Percentiles rank a stretch among this genome's conserved stretches.
Conservation (phyloP, 2,888 invertebrate species). For the Rotaria socialis region DNA sequence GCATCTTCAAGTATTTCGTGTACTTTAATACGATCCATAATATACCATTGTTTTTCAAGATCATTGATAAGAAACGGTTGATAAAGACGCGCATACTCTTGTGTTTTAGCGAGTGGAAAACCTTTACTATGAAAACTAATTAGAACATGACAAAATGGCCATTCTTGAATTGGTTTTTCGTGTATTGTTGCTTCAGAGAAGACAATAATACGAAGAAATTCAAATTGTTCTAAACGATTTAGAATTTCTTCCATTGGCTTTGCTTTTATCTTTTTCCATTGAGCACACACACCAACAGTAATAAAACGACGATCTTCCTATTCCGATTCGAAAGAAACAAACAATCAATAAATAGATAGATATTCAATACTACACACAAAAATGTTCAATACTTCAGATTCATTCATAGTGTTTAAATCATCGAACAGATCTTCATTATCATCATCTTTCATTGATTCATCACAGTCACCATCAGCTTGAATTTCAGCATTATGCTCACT, state of each 20-base stretch:
- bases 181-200: conserved; percentile 93
- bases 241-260: conserved; percentile 99
- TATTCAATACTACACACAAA: neutral
- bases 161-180: conserved; percentile 89
- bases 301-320: conserved; percentile 58
- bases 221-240: conserved; percentile 87
- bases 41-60: conserved; percentile 93
- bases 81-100: conserved; percentile 84
- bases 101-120: conserved; percentile 94
- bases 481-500: neutral
- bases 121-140: conserved; percentile 97
- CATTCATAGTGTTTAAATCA: neutral
- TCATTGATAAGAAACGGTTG: conserved; percentile 96
- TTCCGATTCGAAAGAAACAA: neutral
- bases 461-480: neutral
- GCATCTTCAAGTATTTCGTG: conserved; percentile 86
- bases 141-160: conserved; percentile 86
- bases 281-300: conserved; percentile 95
- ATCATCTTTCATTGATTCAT: neutral
- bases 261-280: conserved; percentile 97
- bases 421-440: neutral
- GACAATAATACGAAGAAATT: conserved; percentile 84
- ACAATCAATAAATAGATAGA: no score
- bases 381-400: neutral
- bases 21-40: conserved; percentile 69